phyloP scores from a whole-genome alignment of 2,888 invertebrate species.

The Amphipyra tragopoginis region DNA sequence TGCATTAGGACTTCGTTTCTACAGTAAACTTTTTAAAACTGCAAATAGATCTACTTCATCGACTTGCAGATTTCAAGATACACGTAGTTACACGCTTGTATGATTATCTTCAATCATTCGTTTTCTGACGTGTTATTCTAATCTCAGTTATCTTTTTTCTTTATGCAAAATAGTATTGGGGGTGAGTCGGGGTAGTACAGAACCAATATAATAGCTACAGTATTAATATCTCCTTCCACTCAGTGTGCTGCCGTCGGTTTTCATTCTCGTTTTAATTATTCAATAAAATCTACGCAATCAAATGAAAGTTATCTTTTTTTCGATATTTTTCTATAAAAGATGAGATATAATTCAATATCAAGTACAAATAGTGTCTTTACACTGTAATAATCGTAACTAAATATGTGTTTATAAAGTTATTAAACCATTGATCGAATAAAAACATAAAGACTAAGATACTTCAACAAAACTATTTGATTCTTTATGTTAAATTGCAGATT shows the following conservation, averaged over 20 bases:
- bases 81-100: conserved; percentile 20
- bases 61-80: conserved; percentile 6
- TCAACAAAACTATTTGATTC: too few species aligned
- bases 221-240: conserved; percentile 35
- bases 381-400: too few species aligned
- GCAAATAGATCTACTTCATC: not conserved
- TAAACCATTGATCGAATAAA: too few species aligned
- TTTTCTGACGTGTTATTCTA: conserved; percentile 48
- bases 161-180: conserved; percentile 53
- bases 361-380: not conserved
- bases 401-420: too few species aligned
- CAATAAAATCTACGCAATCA: conserved; percentile 27
- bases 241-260: conserved; percentile 19
- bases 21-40: not conserved
- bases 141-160: conserved; percentile 53
- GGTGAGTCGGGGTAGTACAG: conserved; percentile 39
- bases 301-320: conserved; percentile 14
- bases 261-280: conserved; percentile 38
- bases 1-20: too few species aligned
- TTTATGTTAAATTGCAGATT: too few species aligned
- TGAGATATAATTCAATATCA: not conserved
- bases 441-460: too few species aligned
- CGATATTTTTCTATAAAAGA: not conserved
- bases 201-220: conserved; percentile 42
- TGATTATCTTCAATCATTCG: conserved; percentile 39